Base-by-base conservation (phyloP, 2,888 invertebrate genomes). In the Taenaris catops region DNA sequence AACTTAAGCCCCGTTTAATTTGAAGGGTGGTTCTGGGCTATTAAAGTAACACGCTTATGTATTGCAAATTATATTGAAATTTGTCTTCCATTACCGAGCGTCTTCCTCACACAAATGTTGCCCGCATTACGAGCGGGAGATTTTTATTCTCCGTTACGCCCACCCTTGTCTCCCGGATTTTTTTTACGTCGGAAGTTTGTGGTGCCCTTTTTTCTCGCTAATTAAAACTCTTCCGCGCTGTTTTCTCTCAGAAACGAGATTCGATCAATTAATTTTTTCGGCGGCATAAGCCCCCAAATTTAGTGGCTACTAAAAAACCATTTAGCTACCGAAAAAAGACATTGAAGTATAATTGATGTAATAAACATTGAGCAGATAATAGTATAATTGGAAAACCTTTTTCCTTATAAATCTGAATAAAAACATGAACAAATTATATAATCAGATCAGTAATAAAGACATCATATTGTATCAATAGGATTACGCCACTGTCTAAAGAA, bases 41-140 rank as follows among this genome's bases (percentile, higher is more conserved):
- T 87, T 87, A 87, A 87, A 86, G 84, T 87, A 87, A 86, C 84
- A 87, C 87, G 87, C 87, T 86, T 87, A 87, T 87, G 87, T 87
- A 87, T 86, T 87, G 86, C 84, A 87, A 87, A 87, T 87, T 86
- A 87, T 87, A 87, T 87, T 86, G 87, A 87, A 86, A 86, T 86
- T 86, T 86, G 86, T 86, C 86, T 86, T 86, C 86, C 83, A 86
- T 86, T 86, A 84, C 84, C 73, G 76, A 73, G 78, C 74, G 74
- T 74, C 81, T 86, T 84, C 81, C 83, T 84, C 75, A 84, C 84
- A 84, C 86, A 86, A 86, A 86, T 86, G 86, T 83, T 83, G 79
- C 78, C 84, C 84, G 84, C 80, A 79, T 83, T 84, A 83, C 76
- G 81, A 68, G 64, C 76, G 80, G 81, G 76, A 76, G 78, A 75